Evolutionary conservation across 2,113 vertebrate genomes (phyloP).

Genomic region (Paracanthobrama guichenoti): DNA sequence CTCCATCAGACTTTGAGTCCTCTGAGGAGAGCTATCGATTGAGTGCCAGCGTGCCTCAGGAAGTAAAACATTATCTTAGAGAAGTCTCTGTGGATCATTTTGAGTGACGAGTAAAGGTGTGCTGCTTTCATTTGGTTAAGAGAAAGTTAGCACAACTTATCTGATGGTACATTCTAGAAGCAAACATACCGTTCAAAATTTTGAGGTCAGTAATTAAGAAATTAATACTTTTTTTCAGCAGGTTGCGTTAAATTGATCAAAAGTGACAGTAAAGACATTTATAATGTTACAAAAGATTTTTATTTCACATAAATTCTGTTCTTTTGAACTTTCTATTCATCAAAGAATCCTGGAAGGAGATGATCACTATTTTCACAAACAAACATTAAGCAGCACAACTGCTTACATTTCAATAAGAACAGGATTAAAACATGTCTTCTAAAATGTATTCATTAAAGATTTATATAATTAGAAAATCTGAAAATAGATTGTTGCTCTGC

Average conservation of each 20-base stretch:
- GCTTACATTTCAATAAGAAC: background rate
- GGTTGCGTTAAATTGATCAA: too few relatives aligned
- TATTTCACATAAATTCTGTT: too few relatives aligned
- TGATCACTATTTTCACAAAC: too few relatives aligned
- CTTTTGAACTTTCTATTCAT: too few relatives aligned
- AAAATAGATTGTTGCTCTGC: background rate
- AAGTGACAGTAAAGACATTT: too few relatives aligned
- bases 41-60: constrained; percentile 48
- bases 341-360: too few relatives aligned
- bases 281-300: too few relatives aligned
- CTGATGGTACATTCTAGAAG: background rate
- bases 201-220: background rate
- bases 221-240: background rate
- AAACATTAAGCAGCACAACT: background rate
- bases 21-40: constrained; percentile 47
- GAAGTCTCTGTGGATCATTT: constrained; percentile 50
- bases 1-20: constrained; percentile 45
- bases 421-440: background rate
- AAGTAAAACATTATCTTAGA: constrained; percentile 57
- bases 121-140: constrained; percentile 33
- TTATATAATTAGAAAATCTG: background rate
- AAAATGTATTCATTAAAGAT: background rate
- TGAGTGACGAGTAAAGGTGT: constrained; percentile 30
- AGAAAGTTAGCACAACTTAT: constrained; percentile 11
- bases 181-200: background rate